phyloP scores from a whole-genome alignment of 2,113 vertebrate genomes.

The Galemys pyrenaicus region DNA sequence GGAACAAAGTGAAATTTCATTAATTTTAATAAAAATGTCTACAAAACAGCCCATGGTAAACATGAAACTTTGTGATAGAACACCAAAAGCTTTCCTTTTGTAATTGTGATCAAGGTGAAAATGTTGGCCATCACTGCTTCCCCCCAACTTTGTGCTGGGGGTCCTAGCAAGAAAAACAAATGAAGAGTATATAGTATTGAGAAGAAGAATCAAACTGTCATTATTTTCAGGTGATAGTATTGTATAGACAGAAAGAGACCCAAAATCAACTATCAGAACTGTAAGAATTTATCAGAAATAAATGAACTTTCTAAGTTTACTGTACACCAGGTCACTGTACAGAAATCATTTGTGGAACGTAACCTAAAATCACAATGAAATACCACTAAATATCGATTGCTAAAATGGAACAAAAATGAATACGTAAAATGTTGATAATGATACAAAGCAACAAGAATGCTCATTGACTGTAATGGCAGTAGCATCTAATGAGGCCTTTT shows the following conservation, averaged over 20 bases:
- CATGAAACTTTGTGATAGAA: not conserved
- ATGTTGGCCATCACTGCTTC: not conserved
- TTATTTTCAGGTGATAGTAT: not conserved
- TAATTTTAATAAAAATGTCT: not conserved
- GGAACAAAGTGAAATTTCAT: not conserved
- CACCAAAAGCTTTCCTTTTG: not conserved
- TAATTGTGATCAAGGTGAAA: not conserved
- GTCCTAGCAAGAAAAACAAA: not conserved
- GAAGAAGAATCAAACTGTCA: not conserved
- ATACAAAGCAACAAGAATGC: not conserved
- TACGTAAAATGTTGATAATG: not conserved
- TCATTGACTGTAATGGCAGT: not conserved
- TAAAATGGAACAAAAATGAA: slow-evolving; percentile 14
- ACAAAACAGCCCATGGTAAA: not conserved
- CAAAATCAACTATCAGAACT: not conserved
- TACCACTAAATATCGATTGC: not conserved
- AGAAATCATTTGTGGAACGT: not conserved
- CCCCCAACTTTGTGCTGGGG: not conserved
- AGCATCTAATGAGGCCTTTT: not conserved
- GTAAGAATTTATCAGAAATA: not conserved
- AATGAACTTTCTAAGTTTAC: not conserved
- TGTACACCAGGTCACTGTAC: not conserved
- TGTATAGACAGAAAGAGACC: not conserved
- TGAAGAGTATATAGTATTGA: not conserved
- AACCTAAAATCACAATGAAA: slow-evolving; percentile 25